phyloP scores from a whole-genome alignment of 2,113 vertebrate genomes.

The Psilopogon haemacephalus region DNA sequence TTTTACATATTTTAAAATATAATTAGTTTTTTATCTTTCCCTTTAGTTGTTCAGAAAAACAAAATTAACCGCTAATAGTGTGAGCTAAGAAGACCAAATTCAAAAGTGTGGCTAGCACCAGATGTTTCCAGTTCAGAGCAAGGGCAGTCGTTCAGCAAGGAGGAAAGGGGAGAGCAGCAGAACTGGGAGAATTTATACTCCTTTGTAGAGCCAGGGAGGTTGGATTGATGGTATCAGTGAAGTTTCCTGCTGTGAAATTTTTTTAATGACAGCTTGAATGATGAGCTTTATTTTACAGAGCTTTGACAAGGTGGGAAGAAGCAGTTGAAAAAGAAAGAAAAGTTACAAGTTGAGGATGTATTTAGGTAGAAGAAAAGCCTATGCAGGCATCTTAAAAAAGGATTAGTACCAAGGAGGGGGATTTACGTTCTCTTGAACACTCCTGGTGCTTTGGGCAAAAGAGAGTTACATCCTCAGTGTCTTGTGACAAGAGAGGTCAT shows the following conservation, averaged over 20 bases:
- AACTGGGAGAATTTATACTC: neutral
- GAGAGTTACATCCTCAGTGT: neutral
- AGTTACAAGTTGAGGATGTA: neutral
- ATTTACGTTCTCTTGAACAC: neutral
- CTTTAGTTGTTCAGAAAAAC: neutral
- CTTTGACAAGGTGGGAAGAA: neutral
- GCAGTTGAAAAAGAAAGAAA: neutral
- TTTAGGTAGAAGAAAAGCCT: neutral
- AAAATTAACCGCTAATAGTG: neutral
- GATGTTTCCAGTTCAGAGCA: neutral
- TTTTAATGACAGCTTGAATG: neutral
- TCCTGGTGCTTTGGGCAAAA: neutral
- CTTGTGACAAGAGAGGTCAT: neutral
- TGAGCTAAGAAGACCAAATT: neutral
- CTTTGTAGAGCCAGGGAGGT: neutral
- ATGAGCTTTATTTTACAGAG: neutral
- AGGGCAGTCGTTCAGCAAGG: neutral
- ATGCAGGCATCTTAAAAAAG: neutral
- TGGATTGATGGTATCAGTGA: neutral
- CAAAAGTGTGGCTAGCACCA: neutral
- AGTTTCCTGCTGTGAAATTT: neutral
- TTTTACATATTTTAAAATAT: neutral
- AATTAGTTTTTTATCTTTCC: conserved; percentile 36
- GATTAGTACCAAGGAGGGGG: neutral
- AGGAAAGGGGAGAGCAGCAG: neutral